Evolutionary conservation across 1,140 invertebrate genomes (phyloP).

Genomic region (Brachionus asplanchnoidis): DNA sequence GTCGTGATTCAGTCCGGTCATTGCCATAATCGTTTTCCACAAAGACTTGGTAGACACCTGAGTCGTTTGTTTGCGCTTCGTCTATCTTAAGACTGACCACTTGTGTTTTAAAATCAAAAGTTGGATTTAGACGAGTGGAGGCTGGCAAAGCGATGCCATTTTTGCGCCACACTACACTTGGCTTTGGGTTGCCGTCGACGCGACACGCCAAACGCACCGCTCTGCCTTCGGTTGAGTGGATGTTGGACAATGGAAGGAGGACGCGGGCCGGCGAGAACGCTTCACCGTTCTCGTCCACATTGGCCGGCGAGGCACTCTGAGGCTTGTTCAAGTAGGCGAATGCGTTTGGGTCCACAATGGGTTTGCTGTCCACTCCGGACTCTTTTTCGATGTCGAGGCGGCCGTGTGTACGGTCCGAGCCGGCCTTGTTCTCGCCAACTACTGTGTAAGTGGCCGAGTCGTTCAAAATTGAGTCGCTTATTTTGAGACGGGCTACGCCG

Average conservation of each 20-base stretch:
- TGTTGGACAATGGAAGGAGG: not conserved
- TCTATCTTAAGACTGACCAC: constrained; percentile 1
- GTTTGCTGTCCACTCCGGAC: constrained; percentile 11
- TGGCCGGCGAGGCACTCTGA: too few species aligned
- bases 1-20: not conserved
- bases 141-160: not conserved
- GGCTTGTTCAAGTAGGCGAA: constrained; percentile 26
- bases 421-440: constrained; percentile 36
- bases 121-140: constrained; percentile 3
- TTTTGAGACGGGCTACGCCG: constrained; percentile 62
- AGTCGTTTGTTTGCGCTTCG: constrained; percentile 5
- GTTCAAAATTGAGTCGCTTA: constrained; percentile 72
- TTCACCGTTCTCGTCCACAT: not conserved
- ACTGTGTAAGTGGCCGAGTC: constrained; percentile 79
- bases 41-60: constrained; percentile 6
- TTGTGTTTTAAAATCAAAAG: constrained; percentile 27
- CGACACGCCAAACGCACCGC: constrained; percentile 70
- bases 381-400: constrained; percentile 4
- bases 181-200: constrained; percentile 65
- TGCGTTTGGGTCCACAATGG: not conserved
- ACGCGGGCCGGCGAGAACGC: constrained; percentile 1
- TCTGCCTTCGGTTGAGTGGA: constrained; percentile 61
- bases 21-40: constrained; percentile 15
- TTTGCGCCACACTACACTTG: constrained; percentile 29
- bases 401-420: not conserved